Base-by-base conservation (phyloP, 2,113 vertebrate species). In the Empidonax traillii region DNA sequence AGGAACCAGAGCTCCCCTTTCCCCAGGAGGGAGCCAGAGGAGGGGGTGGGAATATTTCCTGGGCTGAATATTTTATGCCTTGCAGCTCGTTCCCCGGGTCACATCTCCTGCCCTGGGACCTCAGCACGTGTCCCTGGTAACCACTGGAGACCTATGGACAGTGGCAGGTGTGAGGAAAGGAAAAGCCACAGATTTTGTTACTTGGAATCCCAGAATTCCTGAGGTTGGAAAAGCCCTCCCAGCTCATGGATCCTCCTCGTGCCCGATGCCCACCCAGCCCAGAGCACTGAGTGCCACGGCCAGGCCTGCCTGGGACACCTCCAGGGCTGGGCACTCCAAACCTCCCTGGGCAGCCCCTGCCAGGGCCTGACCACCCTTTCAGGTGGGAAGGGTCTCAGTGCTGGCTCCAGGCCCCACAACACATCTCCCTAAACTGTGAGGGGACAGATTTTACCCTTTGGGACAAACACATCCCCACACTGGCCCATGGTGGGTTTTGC, bases 371-470 rank as follows among this genome's bases (percentile, higher is more conserved):
- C 2, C 33, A 31, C 3, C 2, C 14, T 61, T 15, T 12, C 28
- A 33, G 51, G 71, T 8, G 59, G 18, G n/a, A 35, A 74, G 59
- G 28, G n/a, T 4, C 23, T n/a, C 31, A 6, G 14, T 1, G 4
- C 46, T 21, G 23, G 10, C 41, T 58, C 37, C 13, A 18, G 43
- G 16, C 44, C 52, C 47, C n/a, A 30, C 13, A 82, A 3, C 35
- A 33, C 9, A 3, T 3, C 14, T 10, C 14, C 35, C 55, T 4
- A 2, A 25, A 9, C 41, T 6, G 18, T 0, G 2, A 67, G 56
- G 63, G 81, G 68, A 23, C 28, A 16, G 41, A 27, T 21, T 19
- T 8, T 2, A 49, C 24, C 30, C n/a, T 1, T 5, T 3, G 18
- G 0, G 5, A 55, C 59, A 33, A 83, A n/a, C 19, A 7, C 18